Evolutionary conservation across 2,113 vertebrate genomes (phyloP), one percentile per base, ranked within the genome.

Genomic region (Butorides virescens): DNA sequence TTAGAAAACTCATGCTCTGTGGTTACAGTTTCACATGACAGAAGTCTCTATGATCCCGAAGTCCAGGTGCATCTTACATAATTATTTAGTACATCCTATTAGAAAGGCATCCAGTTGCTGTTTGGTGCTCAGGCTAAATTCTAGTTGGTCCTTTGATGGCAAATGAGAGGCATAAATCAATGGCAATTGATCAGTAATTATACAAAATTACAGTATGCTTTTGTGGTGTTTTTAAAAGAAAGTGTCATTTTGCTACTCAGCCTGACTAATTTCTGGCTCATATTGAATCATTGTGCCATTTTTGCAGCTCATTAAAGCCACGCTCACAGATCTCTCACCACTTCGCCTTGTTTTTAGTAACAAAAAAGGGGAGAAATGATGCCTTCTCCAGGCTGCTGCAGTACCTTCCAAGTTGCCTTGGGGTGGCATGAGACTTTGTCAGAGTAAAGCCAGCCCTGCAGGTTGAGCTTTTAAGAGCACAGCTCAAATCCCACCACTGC

Each of bases 221-320:
- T 95, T 91, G 86, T 94, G 78, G 44, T 78, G 78, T 72, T 95
- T 89, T 92, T 85, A 68, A 77, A 96, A 94, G 61, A 52, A 95
- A 97, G 80, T 76, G 88, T 93, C 88, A 86, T 92, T 93, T 95
- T 95, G 87, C 88, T 93, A 90, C 70, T 94, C 89, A 55, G 74
- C 62, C 65, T 97, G 82, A 89, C 95, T 97, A 96, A 97, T 95
- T 95, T 92, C 84, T 97, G 85, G 89, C 92, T 94, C 84, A 71
- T 47, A 70, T 87, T 94, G 90, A 96, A 95, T 97, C 76, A 68
- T 30, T 44, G 75, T 91, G 74, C 85, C 82, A 32, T 56, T 78
- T 47, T 63, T 90, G 85, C 58, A 95, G 70, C 91, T 97, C 62
- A 36, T 95, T 84, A 93, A 79, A 95, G 63, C 70, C 21, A n/a